Evolutionary conservation across 2,888 invertebrate genomes (phyloP), one percentile per base, ranked within the genome.

Genomic region (Eupsilia transversa): DNA sequence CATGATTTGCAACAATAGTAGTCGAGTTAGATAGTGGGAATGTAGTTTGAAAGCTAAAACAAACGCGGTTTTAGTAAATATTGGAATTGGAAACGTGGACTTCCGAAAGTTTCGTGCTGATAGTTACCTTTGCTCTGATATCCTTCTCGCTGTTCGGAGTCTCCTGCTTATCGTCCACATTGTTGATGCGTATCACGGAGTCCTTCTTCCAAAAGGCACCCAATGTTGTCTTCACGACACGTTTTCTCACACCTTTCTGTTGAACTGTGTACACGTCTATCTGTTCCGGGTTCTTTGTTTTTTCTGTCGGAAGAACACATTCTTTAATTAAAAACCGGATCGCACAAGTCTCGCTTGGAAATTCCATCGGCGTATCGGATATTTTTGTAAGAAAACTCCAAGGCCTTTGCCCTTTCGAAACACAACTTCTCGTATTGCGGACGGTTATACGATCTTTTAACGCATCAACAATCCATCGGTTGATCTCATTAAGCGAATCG

Each of bases 211-310:
- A 98, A 91, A 98, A 97, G 83, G 97, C 97, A 91, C 97, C 94
- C 90, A 98, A 93, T 82, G 97, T 97, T 86, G 97, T 97, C 93
- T 96, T 97, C 84, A 97, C 94, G 86, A 97, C 97, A 92, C 97
- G 97, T 93, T 97, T 97, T 84, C 97, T 92, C 75, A 96, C 97
- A 92, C 97, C 97, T 93, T 96, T 96, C 90, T 96, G 96, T 91
- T 96, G 96, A 74, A 97, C 96, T 83, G 97, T 97, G 96, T 97
- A 97, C 90, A 97, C 97, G 88, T 97, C 97, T 95, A 97, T 97
- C 95, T 97, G 97, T 93, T 97, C 97, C 92, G 97, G 97, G 96
- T 97, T 97, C 95, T 97, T 97, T 95, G 97, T 97, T 96, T 97
- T 97, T 96, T 97, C 97, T 97, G 96, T 88, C 90, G 92, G 90